These are phyloP conservation scores for Coryphaenoides rupestris DNA, from an alignment of 2,113 vertebrate genomes.

Conservation along the genomic window DNA sequence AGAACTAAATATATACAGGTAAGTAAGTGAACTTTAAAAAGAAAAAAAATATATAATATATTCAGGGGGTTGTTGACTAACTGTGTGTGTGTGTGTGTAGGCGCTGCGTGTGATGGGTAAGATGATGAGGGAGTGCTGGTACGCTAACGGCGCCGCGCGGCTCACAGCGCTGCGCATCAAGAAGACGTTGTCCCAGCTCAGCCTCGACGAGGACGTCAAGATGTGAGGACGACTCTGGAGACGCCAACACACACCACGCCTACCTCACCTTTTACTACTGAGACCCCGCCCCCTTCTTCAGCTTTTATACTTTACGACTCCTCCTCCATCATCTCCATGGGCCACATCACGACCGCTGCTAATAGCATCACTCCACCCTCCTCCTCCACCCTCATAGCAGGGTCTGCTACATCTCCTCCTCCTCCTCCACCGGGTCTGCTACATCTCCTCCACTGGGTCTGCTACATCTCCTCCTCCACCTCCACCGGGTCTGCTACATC, in stretches of 20 bases:
- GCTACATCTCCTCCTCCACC: too few relatives aligned
- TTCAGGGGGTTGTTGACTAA: too few relatives aligned
- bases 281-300: slow-evolving; percentile 32
- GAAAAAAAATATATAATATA: too few relatives aligned
- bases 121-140: slow-evolving; percentile 99
- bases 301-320: neutral
- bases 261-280: slow-evolving; percentile 82
- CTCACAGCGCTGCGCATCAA: slow-evolving; percentile 96
- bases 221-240: slow-evolving; percentile 79
- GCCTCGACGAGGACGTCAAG: slow-evolving; percentile 95
- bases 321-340: slow-evolving; percentile 25
- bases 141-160: slow-evolving; percentile 89
- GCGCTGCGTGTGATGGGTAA: slow-evolving; percentile 95
- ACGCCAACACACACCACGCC: slow-evolving; percentile 67
- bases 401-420: too few relatives aligned
- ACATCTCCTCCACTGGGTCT: neutral
- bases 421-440: neutral
- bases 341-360: slow-evolving; percentile 58
- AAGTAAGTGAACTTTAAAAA: too few relatives aligned
- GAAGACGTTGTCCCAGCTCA: slow-evolving; percentile 97
- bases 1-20: too few relatives aligned
- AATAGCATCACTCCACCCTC: slow-evolving; percentile 40
- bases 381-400: neutral
- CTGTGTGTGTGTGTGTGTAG: slow-evolving; percentile 59
- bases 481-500: too few relatives aligned